A percentile compares a stretch with the other conserved stretches of the same genome.
phyloP scores from a whole-genome alignment of 2,113 vertebrate genomes.

The Bungarus multicinctus region DNA sequence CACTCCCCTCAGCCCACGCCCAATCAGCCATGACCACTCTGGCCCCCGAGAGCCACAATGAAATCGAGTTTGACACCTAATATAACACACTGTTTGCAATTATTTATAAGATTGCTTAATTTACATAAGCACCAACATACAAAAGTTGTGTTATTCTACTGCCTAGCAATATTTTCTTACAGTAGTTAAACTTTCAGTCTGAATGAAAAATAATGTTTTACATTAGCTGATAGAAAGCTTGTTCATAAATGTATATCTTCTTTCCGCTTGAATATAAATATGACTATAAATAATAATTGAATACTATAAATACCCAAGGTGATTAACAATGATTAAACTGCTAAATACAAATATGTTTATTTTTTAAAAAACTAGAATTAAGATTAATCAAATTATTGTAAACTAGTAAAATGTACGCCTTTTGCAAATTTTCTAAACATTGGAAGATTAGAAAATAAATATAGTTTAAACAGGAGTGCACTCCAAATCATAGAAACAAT shows the following conservation, averaged over 20 bases:
- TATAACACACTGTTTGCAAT: background rate
- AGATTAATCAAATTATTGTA: background rate
- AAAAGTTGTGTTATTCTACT: background rate
- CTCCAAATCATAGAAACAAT: background rate
- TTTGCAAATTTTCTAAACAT: background rate
- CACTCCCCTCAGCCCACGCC: too few species aligned
- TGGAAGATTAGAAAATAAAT: background rate
- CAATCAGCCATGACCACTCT: too few species aligned
- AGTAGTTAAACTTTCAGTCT: background rate
- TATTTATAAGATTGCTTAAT: background rate
- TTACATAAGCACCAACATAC: background rate
- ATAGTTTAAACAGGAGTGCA: background rate
- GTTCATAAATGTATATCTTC: background rate
- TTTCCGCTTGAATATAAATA: background rate
- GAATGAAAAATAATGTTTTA: background rate
- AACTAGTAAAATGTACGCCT: background rate
- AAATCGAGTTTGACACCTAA: too few species aligned
- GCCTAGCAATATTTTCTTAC: background rate
- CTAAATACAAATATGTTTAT: background rate
- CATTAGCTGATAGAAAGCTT: background rate
- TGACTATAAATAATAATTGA: background rate
- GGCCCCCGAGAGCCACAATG: too few species aligned
- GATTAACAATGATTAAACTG: background rate
- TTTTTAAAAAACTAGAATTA: background rate
- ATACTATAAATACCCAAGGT: background rate